Evolutionary conservation across 2,113 vertebrate species (phyloP).

Genomic region (Casuarius casuarius): DNA sequence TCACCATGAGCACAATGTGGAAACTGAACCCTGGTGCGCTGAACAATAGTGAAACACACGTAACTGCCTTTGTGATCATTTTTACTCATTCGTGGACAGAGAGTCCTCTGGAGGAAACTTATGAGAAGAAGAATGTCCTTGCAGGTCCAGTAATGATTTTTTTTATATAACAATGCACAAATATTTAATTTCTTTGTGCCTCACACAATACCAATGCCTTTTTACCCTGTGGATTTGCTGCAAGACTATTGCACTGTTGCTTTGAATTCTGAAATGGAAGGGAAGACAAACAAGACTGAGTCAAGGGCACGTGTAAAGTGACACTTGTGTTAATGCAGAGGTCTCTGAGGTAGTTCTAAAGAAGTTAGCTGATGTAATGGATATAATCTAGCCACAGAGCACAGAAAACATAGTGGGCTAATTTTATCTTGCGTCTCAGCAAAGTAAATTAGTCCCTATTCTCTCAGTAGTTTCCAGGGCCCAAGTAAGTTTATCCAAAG

Average conservation of each 20-base stretch:
- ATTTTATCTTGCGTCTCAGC: neutral
- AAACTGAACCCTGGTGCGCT: neutral
- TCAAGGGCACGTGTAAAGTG: neutral
- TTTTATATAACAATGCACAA: neutral
- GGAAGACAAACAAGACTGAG: neutral
- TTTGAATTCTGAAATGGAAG: neutral
- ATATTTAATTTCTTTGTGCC: neutral
- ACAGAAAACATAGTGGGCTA: neutral
- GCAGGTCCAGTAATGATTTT: neutral
- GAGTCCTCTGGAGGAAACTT: neutral
- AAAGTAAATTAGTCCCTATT: neutral
- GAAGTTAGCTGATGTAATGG: neutral
- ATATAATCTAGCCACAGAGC: neutral
- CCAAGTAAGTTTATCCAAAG: neutral
- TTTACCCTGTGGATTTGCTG: neutral
- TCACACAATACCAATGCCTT: neutral
- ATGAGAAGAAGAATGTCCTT: neutral
- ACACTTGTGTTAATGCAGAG: neutral
- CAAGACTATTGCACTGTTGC: neutral
- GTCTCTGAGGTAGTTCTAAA: neutral
- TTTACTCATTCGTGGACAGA: neutral
- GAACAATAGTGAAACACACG: neutral
- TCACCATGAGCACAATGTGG: rapidly evolving
- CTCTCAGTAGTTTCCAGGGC: neutral
- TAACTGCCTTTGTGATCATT: neutral